phyloP scores from a whole-genome alignment of 2,113 vertebrate species.

The Chloropsis hardwickii region DNA sequence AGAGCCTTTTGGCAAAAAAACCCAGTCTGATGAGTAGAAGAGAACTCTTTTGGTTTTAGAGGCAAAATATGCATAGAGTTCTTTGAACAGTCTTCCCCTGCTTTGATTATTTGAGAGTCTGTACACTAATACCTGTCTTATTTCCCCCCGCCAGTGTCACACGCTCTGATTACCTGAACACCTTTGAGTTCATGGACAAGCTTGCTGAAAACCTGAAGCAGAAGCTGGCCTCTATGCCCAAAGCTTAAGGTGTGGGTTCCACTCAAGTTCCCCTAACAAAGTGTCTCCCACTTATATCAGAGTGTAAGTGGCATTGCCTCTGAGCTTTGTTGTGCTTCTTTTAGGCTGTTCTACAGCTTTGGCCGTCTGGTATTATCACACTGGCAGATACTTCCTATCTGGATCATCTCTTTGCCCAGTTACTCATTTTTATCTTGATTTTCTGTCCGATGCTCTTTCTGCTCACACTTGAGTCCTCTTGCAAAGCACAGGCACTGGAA shows the following conservation, averaged over 20 bases:
- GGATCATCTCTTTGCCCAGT: not conserved
- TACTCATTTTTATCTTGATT: not conserved
- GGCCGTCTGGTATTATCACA: not conserved
- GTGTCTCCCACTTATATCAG: not conserved
- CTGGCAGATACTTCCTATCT: not conserved
- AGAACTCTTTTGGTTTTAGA: not conserved
- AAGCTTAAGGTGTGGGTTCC: slow-evolving; percentile 75
- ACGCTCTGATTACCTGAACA: slow-evolving; percentile 92
- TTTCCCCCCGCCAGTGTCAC: slow-evolving; percentile 73
- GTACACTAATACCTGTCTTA: not conserved
- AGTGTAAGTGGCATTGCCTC: slow-evolving; percentile 21
- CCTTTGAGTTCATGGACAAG: slow-evolving; percentile 97
- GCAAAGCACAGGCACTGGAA: not conserved
- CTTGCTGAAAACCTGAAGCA: slow-evolving; percentile 90
- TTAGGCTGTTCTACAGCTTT: slow-evolving; percentile 1
- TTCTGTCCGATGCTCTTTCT: not conserved
- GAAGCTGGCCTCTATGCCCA: slow-evolving; percentile 82
- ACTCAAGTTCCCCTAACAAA: not conserved
- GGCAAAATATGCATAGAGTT: not conserved
- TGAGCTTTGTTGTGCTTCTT: not conserved
- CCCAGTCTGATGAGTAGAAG: not conserved
- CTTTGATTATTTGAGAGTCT: not conserved
- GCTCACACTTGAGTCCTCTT: not conserved
- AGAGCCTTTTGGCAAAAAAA: not conserved
- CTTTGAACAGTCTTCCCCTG: not conserved